Evolutionary conservation across 2,888 invertebrate species (phyloP).

Genomic region (Coleophora flavipennella): DNA sequence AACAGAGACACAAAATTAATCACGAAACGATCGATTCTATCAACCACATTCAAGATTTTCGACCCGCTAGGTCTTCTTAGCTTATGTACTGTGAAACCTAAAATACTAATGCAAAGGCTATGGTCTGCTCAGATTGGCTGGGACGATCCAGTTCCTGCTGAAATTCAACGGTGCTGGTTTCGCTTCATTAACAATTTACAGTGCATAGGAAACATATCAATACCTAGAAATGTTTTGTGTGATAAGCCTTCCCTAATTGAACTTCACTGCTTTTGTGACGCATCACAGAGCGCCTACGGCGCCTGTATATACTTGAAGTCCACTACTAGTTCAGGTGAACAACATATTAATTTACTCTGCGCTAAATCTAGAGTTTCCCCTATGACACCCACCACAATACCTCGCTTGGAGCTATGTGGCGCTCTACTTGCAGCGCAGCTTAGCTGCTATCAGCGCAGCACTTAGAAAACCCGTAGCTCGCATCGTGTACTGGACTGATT

Average conservation of each 20-base stretch:
- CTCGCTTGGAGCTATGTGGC: constrained; percentile 7
- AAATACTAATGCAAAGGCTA: constrained; percentile 10
- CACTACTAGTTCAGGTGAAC: not conserved
- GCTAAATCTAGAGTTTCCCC: constrained; percentile 7
- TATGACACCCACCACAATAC: constrained; percentile 6
- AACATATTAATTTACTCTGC: constrained; percentile 1
- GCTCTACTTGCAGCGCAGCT: constrained; percentile 5
- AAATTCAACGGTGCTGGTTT: no score
- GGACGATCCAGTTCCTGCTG: constrained; percentile 11
- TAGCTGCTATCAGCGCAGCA: not conserved
- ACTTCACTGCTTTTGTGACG: constrained; percentile 6
- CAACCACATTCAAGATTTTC: constrained; percentile 10
- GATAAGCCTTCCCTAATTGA: constrained; percentile 1
- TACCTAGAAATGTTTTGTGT: constrained; percentile 4
- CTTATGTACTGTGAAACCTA: constrained; percentile 10
- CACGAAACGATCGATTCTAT: constrained; percentile 12
- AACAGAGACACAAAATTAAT: not conserved
- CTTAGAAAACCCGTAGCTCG: constrained; percentile 1
- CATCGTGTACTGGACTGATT: constrained; percentile 2
- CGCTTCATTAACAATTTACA: not conserved
- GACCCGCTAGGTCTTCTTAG: constrained; percentile 11
- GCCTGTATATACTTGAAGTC: constrained; percentile 7
- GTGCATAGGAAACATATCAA: not conserved
- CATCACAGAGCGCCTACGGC: constrained; percentile 2
- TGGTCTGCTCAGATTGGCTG: constrained; percentile 6